Evolutionary conservation across 2,888 invertebrate species (phyloP).

Genomic region (Dolichomitus sp.): DNA sequence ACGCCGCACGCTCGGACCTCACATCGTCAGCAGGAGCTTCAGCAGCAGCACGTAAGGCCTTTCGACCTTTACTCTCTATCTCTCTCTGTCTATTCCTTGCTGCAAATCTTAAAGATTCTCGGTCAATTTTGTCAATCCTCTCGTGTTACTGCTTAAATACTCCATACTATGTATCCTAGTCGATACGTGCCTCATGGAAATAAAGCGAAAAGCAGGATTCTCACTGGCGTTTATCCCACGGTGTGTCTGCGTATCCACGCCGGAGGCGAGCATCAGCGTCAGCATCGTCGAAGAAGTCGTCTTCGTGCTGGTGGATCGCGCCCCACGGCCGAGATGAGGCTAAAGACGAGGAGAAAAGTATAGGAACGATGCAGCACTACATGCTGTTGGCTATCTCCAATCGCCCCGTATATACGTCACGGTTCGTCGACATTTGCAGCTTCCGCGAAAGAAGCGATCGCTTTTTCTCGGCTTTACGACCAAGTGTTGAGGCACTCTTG

Average conservation of each 20-base stretch:
- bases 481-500: constrained; percentile 20
- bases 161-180: constrained; percentile 46
- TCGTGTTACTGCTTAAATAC: constrained; percentile 22
- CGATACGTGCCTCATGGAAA: constrained; percentile 5
- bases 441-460: constrained; percentile 61
- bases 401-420: constrained; percentile 33
- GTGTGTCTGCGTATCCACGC: constrained; percentile 9
- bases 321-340: constrained; percentile 19
- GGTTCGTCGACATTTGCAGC: constrained; percentile 51
- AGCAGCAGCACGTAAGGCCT: constrained; percentile 57
- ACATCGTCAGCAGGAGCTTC: constrained; percentile 72
- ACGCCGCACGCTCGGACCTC: constrained; percentile 74
- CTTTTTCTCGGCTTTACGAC: constrained; percentile 32
- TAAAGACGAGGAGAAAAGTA: constrained; percentile 35
- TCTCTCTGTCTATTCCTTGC: neutral
- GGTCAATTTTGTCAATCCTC: constrained; percentile 58
- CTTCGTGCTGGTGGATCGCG: constrained; percentile 35
- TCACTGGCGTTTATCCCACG: constrained; percentile 33
- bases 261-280: constrained; percentile 41
- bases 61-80: constrained; percentile 1
- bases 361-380: neutral
- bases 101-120: constrained; percentile 3
- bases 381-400: neutral
- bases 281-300: constrained; percentile 35
- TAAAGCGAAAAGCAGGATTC: constrained; percentile 18